Conservation (phyloP, 2,888 invertebrate genomes). For the Glaucopsyche alexis region DNA sequence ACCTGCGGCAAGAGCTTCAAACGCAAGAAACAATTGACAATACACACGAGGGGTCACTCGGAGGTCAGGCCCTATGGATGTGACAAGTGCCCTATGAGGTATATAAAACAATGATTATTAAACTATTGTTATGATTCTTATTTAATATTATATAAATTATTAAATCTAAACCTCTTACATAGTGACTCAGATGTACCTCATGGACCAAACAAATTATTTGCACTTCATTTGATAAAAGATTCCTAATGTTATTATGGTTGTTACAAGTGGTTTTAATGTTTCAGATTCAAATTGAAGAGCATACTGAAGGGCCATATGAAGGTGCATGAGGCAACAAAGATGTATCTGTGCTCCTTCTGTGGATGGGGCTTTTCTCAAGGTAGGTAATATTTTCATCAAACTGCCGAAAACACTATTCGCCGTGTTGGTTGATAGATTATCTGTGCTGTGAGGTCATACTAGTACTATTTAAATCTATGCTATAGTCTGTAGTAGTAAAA, state of each 20-base stretch:
- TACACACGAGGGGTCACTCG: slow-evolving; percentile 56
- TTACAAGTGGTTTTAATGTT: slow-evolving; percentile 36
- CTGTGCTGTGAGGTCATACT: no score
- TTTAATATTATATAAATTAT: no score
- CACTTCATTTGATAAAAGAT: no score
- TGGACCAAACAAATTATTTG: no score
- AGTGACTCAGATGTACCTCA: no score
- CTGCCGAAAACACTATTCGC: no score
- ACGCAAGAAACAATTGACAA: slow-evolving; percentile 58
- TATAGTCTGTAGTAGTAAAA: no score
- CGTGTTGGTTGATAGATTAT: no score
- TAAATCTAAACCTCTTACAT: no score
- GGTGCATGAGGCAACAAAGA: slow-evolving; percentile 60
- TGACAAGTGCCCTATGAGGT: slow-evolving; percentile 65
- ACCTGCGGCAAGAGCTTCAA: slow-evolving; percentile 64
- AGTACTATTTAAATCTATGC: no score
- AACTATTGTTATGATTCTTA: no score
- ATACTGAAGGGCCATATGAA: slow-evolving; percentile 63
- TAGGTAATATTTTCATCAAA: slow-evolving; percentile 50
- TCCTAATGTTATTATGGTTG: no score
- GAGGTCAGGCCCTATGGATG: slow-evolving; percentile 61
- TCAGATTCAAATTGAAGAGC: slow-evolving; percentile 67
- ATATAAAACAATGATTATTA: not conserved
- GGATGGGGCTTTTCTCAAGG: slow-evolving; percentile 68
- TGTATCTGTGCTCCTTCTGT: slow-evolving; percentile 63